These are phyloP conservation scores for Podarcis siculus DNA, from an alignment of 2,797 vertebrate genomes.

Conservation along the genomic window DNA sequence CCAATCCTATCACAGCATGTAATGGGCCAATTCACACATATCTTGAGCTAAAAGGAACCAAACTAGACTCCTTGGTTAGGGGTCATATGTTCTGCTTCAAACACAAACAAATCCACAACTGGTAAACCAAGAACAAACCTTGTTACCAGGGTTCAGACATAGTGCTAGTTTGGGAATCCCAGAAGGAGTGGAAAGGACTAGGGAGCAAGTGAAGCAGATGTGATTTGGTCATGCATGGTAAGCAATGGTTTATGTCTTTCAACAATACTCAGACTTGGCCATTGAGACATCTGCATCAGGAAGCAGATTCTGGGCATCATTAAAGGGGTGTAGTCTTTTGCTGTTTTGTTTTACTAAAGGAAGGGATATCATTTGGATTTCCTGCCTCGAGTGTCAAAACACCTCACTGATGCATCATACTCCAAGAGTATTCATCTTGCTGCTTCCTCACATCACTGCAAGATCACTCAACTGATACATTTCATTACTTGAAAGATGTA, in stretches of 20 bases:
- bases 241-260: not conserved
- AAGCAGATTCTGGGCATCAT: not conserved
- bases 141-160: too few relatives aligned
- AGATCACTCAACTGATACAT: not conserved
- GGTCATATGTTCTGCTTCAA: too few relatives aligned
- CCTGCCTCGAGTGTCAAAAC: not conserved
- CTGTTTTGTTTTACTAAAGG: too few relatives aligned
- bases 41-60: too few relatives aligned
- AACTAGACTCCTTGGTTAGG: too few relatives aligned
- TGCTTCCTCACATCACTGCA: not conserved
- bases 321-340: not conserved
- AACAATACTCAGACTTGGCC: not conserved
- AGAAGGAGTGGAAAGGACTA: too few relatives aligned
- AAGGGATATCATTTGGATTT: not conserved
- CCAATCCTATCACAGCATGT: not conserved
- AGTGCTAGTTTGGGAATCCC: too few relatives aligned
- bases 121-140: too few relatives aligned
- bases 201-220: too few relatives aligned
- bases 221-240: too few relatives aligned
- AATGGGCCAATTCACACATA: too few relatives aligned
- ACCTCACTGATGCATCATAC: not conserved
- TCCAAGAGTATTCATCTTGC: not conserved
- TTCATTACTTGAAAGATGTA: slow-evolving; percentile 1
- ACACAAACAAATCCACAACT: too few relatives aligned
- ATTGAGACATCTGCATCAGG: not conserved